Base-by-base conservation (phyloP, 2,888 invertebrate genomes). In the Phragmatobia fuliginosa region DNA sequence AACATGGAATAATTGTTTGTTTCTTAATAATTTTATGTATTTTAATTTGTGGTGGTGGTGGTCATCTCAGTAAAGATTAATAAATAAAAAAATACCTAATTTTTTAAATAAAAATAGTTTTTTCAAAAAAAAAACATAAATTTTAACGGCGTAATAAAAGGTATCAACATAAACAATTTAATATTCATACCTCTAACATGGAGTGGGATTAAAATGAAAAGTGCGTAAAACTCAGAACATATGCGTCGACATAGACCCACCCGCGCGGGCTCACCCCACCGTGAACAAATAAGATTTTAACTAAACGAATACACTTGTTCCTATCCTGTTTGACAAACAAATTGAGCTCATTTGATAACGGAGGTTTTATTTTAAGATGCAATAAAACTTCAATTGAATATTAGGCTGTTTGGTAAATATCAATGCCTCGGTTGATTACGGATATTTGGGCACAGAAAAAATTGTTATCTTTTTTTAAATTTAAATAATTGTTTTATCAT, bases 121-220 rank as follows among this genome's bases (percentile, higher is more conserved):
- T n/a, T n/a, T n/a, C n/a, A n/a, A 1, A 32, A 49, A 70, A 74
- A 67, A 69, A 49, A 1, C 62, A 70, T 62, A 60, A 66, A 64
- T 63, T 38, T 70, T 63, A 62, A 45, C 45, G 52, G 59, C 66
- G 25, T 61, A 1, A 21, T 4, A 62, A 62, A 62, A 16, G 11
- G 11, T 31, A 41, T 10, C 31, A 41, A 31, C 21, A 31, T 21
- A 62, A 41, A 62, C 41, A 25, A 56, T 49, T 75, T 68, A 73
- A 70, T 75, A 80, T 78, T 72, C 73, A 75, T 74, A 74, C 68
- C 56, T 75, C 69, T 69, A 76, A 74, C 72, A 73, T 67, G 83
- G 82, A 85, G 88, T 84, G 67, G 90, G 90, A 93, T 92, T 93
- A 92, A 92, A 92, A 92, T 88, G 92, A 92, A 91, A 92, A 92